Percentiles rank a stretch among this genome's conserved stretches.
phyloP scores from a whole-genome alignment of 2,888 invertebrate species.

The Melitaea athalia region DNA sequence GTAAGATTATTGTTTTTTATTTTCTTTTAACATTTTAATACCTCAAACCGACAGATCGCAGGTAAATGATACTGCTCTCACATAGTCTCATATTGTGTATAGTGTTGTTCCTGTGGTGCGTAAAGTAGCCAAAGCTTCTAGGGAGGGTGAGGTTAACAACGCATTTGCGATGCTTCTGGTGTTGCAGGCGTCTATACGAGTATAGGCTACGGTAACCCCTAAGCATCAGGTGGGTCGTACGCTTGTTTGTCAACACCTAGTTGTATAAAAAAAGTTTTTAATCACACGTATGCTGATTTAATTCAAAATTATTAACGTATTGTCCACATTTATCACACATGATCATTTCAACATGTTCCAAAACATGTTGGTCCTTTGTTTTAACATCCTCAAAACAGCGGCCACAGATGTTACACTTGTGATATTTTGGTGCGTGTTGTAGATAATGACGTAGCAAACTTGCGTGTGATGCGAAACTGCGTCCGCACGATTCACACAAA shows the following conservation, averaged over 20 bases:
- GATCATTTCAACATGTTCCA: slow-evolving; percentile 55
- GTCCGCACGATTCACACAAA: slow-evolving; percentile 73
- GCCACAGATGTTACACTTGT: slow-evolving; percentile 57
- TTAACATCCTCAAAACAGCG: slow-evolving; percentile 51
- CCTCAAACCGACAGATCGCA: no score
- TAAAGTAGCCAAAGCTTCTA: no score
- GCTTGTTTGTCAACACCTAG: no score
- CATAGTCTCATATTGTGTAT: no score
- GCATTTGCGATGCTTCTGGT: no score
- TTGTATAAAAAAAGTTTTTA: slow-evolving; percentile 31
- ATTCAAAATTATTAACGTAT: slow-evolving; percentile 52
- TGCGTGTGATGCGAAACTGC: slow-evolving; percentile 62
- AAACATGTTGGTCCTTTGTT: slow-evolving; percentile 52
- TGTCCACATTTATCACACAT: slow-evolving; percentile 75
- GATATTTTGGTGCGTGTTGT: slow-evolving; percentile 49
- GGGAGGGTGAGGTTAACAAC: no score
- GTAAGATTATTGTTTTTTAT: neutral
- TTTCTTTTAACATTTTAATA: no score
- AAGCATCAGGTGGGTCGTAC: no score
- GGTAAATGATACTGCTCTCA: no score
- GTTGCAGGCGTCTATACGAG: no score
- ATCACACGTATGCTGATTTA: slow-evolving; percentile 55
- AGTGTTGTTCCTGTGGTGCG: no score
- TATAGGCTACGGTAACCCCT: no score
- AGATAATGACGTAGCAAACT: slow-evolving; percentile 61